These are phyloP conservation scores for Antitype chi DNA, from an alignment of 2,888 invertebrate species.

Conservation along the genomic window DNA sequence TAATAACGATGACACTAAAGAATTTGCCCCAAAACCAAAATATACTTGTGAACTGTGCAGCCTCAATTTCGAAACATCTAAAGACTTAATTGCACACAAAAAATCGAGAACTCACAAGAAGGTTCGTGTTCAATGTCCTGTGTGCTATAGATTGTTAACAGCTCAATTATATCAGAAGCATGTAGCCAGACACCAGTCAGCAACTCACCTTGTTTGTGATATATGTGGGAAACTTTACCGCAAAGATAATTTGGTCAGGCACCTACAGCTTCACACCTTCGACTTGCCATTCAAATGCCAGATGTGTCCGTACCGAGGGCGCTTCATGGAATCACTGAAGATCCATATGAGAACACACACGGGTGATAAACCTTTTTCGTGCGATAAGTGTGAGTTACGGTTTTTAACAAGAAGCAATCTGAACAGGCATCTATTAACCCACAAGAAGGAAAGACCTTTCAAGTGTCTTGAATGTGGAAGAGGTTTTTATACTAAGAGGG, in stretches of 20 bases:
- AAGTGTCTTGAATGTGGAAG: constrained; percentile 79
- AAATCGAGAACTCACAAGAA: constrained; percentile 66
- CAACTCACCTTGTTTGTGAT: constrained; percentile 77
- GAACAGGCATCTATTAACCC: constrained; percentile 80
- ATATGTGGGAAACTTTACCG: constrained; percentile 80
- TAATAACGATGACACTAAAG: constrained; percentile 9
- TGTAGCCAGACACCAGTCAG: constrained; percentile 66
- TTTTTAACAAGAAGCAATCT: constrained; percentile 81
- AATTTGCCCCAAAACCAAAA: constrained; percentile 1
- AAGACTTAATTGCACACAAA: constrained; percentile 68
- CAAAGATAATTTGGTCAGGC: constrained; percentile 79
- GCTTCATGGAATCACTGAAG: constrained; percentile 78
- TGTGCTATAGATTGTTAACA: constrained; percentile 66
- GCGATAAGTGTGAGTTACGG: constrained; percentile 76
- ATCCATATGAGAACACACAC: constrained; percentile 80
- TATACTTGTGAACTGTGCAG: constrained; percentile 58
- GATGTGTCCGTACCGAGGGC: constrained; percentile 78
- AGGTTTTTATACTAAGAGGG: constrained; percentile 77
- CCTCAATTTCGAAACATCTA: constrained; percentile 59
- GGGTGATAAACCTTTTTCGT: constrained; percentile 79
- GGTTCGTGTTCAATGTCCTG: constrained; percentile 66
- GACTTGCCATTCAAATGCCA: constrained; percentile 79
- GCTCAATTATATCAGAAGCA: constrained; percentile 70
- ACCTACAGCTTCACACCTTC: constrained; percentile 75
- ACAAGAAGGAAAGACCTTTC: constrained; percentile 76